Conservation (phyloP, 1,140 invertebrate genomes). For the Brachionus paranguensis region DNA sequence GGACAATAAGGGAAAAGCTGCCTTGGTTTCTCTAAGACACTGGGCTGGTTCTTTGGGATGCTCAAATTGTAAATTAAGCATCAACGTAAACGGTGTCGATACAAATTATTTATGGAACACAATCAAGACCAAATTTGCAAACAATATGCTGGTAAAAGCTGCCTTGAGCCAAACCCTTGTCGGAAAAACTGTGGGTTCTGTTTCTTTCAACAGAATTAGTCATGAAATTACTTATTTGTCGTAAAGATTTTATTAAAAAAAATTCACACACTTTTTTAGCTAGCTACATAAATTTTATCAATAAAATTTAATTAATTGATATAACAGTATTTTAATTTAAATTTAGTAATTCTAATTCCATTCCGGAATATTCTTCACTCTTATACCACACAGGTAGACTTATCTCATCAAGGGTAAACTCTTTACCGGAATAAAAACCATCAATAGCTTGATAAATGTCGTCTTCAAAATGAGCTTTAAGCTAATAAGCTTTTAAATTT, state of each 20-base stretch:
- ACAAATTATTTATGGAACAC: slow-evolving; percentile 7
- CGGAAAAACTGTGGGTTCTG: not conserved
- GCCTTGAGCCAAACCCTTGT: not conserved
- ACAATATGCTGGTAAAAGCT: not conserved
- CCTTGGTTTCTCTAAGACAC: not conserved
- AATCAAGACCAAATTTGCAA: not conserved
- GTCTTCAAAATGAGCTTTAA: too few relatives aligned
- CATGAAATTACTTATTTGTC: slow-evolving; percentile 14
- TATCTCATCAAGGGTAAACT: too few relatives aligned
- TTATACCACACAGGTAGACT: too few relatives aligned
- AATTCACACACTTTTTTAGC: not conserved
- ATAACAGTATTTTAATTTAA: too few relatives aligned
- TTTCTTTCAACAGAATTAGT: not conserved
- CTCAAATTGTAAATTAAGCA: slow-evolving; percentile 10
- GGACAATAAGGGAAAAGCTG: slow-evolving; percentile 16
- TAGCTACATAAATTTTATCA: not conserved
- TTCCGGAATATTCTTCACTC: too few relatives aligned
- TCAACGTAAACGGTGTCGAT: not conserved
- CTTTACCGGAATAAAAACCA: too few relatives aligned
- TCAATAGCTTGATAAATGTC: too few relatives aligned
- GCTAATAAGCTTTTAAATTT: too few relatives aligned
- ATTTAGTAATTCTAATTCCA: too few relatives aligned
- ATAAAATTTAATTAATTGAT: not conserved
- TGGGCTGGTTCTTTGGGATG: slow-evolving; percentile 26
- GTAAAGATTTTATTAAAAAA: not conserved